A percentile compares a stretch with the other conserved stretches of the same genome.
Conservation (phyloP, 2,113 vertebrate species). For the Struthio camelus region DNA sequence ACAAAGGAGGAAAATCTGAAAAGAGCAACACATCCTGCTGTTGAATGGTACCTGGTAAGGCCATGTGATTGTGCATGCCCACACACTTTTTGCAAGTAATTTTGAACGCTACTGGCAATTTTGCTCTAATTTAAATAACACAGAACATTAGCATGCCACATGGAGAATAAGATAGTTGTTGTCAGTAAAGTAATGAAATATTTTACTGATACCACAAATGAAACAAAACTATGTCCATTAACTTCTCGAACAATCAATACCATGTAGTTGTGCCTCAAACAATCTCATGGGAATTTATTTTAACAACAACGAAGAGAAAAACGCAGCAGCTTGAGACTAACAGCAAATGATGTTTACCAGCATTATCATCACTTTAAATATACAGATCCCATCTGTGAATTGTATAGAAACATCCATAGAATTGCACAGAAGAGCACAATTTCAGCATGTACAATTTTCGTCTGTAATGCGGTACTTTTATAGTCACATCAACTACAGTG, state of each 20-base stretch:
- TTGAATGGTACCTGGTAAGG: not conserved
- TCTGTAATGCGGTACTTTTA: not conserved
- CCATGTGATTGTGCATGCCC: not conserved
- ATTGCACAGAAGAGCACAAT: not conserved
- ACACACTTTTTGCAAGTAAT: not conserved
- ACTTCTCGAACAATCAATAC: conserved; percentile 16
- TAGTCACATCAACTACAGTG: not conserved
- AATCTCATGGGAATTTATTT: conserved; percentile 27
- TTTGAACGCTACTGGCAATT: conserved; percentile 8
- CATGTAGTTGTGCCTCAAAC: not conserved
- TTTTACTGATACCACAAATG: not conserved
- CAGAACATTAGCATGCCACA: not conserved
- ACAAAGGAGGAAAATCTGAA: not conserved
- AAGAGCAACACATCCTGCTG: not conserved
- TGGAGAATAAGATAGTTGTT: not conserved
- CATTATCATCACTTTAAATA: not conserved
- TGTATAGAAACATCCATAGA: not conserved
- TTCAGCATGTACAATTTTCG: not conserved
- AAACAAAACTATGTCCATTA: conserved; percentile 46
- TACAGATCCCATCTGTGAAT: not conserved
- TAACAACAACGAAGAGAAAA: not conserved
- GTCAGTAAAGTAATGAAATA: not conserved
- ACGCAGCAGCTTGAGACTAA: not conserved
- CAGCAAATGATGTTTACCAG: not conserved
- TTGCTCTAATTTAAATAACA: conserved; percentile 28